These are phyloP conservation scores for Polypterus bichir DNA, from an alignment of 2,113 vertebrate genomes.

Conservation along the genomic window DNA sequence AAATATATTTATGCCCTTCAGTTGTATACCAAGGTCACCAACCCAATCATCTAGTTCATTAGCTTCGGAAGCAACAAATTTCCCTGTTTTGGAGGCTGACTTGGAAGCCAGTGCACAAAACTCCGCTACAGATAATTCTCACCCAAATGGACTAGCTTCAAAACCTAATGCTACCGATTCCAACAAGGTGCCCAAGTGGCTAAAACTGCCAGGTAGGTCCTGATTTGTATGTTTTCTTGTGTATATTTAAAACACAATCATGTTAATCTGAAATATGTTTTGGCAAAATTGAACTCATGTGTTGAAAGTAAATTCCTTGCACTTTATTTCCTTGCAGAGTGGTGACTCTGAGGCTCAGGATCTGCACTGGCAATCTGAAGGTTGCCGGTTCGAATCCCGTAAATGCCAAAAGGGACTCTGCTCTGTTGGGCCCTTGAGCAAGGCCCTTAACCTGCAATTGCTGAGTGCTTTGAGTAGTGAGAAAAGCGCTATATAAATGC, in stretches of 20 bases:
- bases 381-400: not conserved
- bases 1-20: constrained; percentile 27
- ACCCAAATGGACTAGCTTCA: constrained; percentile 46
- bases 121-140: constrained; percentile 44
- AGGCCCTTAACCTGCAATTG: no score
- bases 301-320: constrained; percentile 3
- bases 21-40: constrained; percentile 49
- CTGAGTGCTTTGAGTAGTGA: no score
- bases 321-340: constrained; percentile 6
- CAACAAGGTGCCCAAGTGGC: constrained; percentile 39
- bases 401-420: not conserved
- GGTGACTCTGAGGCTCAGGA: constrained; percentile 16
- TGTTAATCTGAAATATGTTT: constrained; percentile 8
- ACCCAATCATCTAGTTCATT: constrained; percentile 57
- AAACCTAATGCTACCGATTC: constrained; percentile 44
- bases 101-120: constrained; percentile 33
- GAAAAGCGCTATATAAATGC: no score
- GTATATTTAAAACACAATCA: not conserved
- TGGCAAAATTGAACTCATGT: constrained; percentile 25
- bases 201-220: constrained; percentile 48
- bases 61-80: constrained; percentile 59
- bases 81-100: constrained; percentile 39
- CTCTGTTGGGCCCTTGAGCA: no score
- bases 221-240: constrained; percentile 28
- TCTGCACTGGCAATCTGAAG: not conserved